A percentile compares a stretch with the other conserved stretches of the same genome.
Evolutionary conservation across 2,888 invertebrate genomes (phyloP).

Genomic region (Heliothis peltigera): DNA sequence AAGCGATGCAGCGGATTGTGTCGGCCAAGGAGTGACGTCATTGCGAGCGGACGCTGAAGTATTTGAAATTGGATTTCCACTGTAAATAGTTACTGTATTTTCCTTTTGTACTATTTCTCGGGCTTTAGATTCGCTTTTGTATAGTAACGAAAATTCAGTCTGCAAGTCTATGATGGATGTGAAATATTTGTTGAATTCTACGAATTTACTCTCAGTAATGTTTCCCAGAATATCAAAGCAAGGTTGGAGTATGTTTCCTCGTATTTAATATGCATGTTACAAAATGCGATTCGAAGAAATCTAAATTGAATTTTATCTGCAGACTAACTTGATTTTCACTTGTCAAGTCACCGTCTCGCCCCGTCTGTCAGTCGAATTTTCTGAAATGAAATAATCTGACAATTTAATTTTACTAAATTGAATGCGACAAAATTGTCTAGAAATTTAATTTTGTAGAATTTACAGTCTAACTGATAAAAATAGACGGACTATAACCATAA

Average conservation of each 20-base stretch:
- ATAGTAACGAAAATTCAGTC: conserved; percentile 4
- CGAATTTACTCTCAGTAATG: not conserved
- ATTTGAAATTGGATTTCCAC: conserved; percentile 53
- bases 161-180: not conserved
- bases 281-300: conserved; percentile 7
- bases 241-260: not conserved
- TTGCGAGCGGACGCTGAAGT: conserved; percentile 29
- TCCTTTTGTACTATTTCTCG: conserved; percentile 26
- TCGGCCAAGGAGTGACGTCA: conserved; percentile 43
- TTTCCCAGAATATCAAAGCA: not conserved
- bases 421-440: conserved; percentile 49
- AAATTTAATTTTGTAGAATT: conserved; percentile 47
- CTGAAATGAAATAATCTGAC: conserved; percentile 46
- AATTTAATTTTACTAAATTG: conserved; percentile 54
- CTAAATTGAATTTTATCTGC: conserved; percentile 37
- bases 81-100: conserved; percentile 45
- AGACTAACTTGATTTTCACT: conserved; percentile 42
- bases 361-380: conserved; percentile 34
- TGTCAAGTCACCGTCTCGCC: conserved; percentile 25
- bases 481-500: not conserved
- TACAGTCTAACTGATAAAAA: conserved; percentile 33
- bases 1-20: conserved; percentile 47
- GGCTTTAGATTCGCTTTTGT: conserved; percentile 11
- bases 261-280: not conserved
- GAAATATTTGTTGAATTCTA: conserved; percentile 3